Conservation (phyloP, 1,140 invertebrate species). For the Parapsyche elsis region DNA sequence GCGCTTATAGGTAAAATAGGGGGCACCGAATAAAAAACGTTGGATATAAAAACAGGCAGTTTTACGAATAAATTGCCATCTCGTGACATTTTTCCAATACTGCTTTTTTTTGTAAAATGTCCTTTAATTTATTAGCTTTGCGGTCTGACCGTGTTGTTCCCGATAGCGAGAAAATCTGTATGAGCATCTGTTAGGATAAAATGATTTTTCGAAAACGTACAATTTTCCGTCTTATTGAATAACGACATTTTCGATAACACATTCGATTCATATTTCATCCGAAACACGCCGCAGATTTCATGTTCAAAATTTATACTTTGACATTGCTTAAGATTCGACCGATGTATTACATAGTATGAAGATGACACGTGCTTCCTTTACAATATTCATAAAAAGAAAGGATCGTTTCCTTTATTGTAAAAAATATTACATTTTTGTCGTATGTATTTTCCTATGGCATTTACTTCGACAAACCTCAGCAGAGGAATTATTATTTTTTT, state of each 20-base stretch:
- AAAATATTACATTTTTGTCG: not conserved
- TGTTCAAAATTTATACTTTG: too few relatives aligned
- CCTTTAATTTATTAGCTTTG: conserved; percentile 39
- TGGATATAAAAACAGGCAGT: conserved; percentile 29
- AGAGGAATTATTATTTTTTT: not conserved
- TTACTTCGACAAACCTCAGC: not conserved
- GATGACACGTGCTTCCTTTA: too few relatives aligned
- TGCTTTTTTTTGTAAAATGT: conserved; percentile 33
- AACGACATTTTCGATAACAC: not conserved
- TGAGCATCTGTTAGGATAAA: conserved; percentile 26
- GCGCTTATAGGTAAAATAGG: not conserved
- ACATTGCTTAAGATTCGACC: too few relatives aligned
- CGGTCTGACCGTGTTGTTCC: conserved; percentile 23
- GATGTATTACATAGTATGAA: too few relatives aligned
- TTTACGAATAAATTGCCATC: conserved; percentile 42
- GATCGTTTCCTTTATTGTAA: not conserved
- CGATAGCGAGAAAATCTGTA: conserved; percentile 27
- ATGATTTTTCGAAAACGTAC: conserved; percentile 27
- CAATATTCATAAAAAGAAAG: not conserved
- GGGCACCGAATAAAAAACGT: conserved; percentile 23
- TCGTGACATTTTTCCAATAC: conserved; percentile 40
- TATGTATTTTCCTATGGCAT: not conserved
- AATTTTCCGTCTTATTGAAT: conserved; percentile 19
- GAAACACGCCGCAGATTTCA: too few relatives aligned
- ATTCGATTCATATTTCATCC: not conserved